Evolutionary conservation across 1,140 invertebrate species (phyloP), one percentile per base, ranked within the genome.

Genomic region (Ladona fulva): DNA sequence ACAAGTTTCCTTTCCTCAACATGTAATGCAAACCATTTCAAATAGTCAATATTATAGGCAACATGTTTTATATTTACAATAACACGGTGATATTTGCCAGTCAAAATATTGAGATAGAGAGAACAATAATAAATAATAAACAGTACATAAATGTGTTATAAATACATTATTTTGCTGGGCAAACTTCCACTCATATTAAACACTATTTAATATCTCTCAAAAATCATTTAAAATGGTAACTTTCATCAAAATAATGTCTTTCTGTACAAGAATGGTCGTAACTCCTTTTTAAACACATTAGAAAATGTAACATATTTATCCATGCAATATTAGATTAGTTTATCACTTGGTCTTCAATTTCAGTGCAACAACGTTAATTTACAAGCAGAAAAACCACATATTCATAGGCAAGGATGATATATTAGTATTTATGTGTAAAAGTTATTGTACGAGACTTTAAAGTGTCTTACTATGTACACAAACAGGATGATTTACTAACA

Each of bases 71-170:
- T 66, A 66, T 66, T 66, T 66, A 66, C 52, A 66, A 22, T 66
- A 66, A 66, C 52, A 66, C 14, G 52, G 52, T 66, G 52, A 66
- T 22, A 66, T 66, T 66, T 66, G 52, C 52, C 52, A 66, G 52
- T 66, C 14, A 66, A 66, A 66, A 66, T 66, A 66, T 66, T 16
- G 12, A 66, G 52, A 66, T 66, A 66, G 52, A 66, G 52, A 66
- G 52, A 66, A 66, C 52, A 66, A 66, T 66, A 66, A 66, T 66
- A 66, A 66, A 66, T 66, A 66, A 66, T 66, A 66, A 66, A 66
- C 52, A 66, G 52, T 66, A 66, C 52, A 66, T 66, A 66, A 66
- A 66, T 66, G 52, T 66, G 52, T 66, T 66, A 66, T 66, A 66
- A 66, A 66, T 66, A 66, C 52, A 66, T 66, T 66, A 66, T 66